A percentile compares a stretch with the other conserved stretches of the same genome.
phyloP scores from a whole-genome alignment of 2,113 vertebrate species.

The Tor tambroides region DNA sequence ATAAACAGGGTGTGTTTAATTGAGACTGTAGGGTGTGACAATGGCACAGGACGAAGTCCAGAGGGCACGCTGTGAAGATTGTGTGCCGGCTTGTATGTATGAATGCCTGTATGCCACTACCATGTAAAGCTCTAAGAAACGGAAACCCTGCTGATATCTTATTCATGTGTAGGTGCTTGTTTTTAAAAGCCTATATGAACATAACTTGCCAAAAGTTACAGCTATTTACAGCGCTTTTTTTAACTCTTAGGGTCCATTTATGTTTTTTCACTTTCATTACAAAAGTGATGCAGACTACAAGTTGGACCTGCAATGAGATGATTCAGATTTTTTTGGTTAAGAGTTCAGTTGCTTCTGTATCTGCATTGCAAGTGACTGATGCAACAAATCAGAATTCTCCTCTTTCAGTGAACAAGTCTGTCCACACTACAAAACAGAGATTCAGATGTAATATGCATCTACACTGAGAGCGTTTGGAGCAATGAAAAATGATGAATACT shows the following conservation, averaged over 20 bases:
- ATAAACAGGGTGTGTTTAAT: slow-evolving; percentile 76
- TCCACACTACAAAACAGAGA: neutral
- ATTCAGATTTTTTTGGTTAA: neutral
- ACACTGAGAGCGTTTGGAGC: neutral
- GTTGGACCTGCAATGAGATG: neutral
- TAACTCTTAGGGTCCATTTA: neutral
- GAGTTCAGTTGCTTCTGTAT: neutral
- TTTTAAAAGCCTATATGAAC: neutral
- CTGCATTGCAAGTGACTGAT: neutral
- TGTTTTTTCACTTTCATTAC: neutral
- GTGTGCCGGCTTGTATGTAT: slow-evolving; percentile 17
- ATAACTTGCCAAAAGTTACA: neutral
- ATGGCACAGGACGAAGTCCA: slow-evolving; percentile 48
- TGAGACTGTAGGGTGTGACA: slow-evolving; percentile 63
- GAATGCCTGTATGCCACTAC: neutral
- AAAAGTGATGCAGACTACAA: neutral
- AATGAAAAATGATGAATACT: neutral
- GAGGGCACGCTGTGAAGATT: slow-evolving; percentile 41
- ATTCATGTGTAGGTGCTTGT: neutral
- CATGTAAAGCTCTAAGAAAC: neutral
- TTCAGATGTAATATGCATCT: neutral
- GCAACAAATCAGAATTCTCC: neutral
- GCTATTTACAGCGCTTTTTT: neutral
- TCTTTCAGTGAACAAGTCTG: neutral
- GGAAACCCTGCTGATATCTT: neutral